Evolutionary conservation across 2,888 invertebrate species (phyloP), one percentile per base, ranked within the genome.

Genomic region (Agrilus cyanescens): DNA sequence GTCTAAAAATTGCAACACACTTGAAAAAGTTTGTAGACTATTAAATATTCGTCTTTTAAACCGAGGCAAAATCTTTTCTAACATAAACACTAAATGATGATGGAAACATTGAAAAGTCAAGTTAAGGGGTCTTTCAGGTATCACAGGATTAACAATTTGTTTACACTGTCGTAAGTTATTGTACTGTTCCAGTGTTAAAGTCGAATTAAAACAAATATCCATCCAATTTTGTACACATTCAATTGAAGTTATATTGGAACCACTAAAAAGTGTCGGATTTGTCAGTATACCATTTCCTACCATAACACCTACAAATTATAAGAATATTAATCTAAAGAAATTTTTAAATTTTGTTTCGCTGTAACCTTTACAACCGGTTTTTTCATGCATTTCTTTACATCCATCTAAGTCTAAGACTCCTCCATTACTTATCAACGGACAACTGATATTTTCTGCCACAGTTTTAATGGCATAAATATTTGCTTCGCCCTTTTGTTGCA

Each of bases 1-100:
- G 40, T 72, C 59, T 44, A 93, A 67, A 70, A 80, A 93, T 16
- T 77, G 68, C 49, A 85, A 69, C 18, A 90, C 84, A 53, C 75
- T 72, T 40, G 75, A 67, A 57, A 79, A 81, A 44, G 72, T 77
- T 51, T 75, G 76, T 14, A 91, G 70, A 50, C 75, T 74, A 65
- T 94, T 94, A 58, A 96, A 93, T 38, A 80, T 66, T 50, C 77
- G 70, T 56, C 87, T 80, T 55, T 86, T 78, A 38, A 74, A 66
- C 56, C 81, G 83, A 0, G 78, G 73, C 53, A 95, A 70, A 32
- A 84, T 61, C 64, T 82, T 84, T 57, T 93, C 90, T 57, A 91
- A 72, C 97, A 97, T 97, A 62, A 91, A 94, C 39, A 91, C 88
- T 48, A 97, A 74, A 68, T 97, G 97, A 62, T 96, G 94, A 68